Percentiles rank a stretch among this genome's conserved stretches.
Conservation (phyloP, 2,888 invertebrate genomes). For the Callinectes sapidus region DNA sequence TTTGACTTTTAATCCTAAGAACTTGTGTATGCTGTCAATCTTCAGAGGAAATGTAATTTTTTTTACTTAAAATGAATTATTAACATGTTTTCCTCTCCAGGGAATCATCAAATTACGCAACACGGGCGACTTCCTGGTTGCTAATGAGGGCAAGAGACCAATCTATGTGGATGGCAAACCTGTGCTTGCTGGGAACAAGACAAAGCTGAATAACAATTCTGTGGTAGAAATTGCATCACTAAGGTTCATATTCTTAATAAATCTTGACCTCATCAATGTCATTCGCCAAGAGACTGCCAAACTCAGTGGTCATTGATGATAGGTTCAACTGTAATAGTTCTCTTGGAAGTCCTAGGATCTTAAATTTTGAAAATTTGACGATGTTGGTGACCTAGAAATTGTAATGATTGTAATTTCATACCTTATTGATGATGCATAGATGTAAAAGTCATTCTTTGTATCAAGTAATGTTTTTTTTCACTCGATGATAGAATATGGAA, state of each 20-base stretch:
- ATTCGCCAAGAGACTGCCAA: constrained; percentile 92
- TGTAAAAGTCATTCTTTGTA: too few relatives aligned
- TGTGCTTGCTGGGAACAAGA: constrained; percentile 90
- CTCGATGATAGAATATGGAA: background rate
- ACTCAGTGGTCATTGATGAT: constrained; percentile 62
- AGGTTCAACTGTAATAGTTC: background rate
- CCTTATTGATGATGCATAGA: background rate
- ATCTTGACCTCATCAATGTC: constrained; percentile 91
- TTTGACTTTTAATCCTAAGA: background rate
- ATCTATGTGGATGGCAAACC: constrained; percentile 96
- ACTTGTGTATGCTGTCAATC: background rate
- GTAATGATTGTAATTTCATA: background rate
- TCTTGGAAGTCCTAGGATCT: background rate
- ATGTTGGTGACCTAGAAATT: background rate
- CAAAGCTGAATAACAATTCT: constrained; percentile 93
- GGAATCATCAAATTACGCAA: constrained; percentile 92
- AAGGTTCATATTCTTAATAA: constrained; percentile 93
- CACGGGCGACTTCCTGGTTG: constrained; percentile 95
- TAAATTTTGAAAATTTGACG: background rate
- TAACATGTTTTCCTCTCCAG: constrained; percentile 66
- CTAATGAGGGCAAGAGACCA: constrained; percentile 95
- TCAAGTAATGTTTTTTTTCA: too few relatives aligned
- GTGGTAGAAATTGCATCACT: constrained; percentile 96
- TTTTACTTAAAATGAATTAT: background rate
- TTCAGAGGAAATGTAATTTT: background rate